Percentiles rank a stretch among this genome's conserved stretches.
phyloP scores from a whole-genome alignment of 2,113 vertebrate species.

The Scomber scombrus region DNA sequence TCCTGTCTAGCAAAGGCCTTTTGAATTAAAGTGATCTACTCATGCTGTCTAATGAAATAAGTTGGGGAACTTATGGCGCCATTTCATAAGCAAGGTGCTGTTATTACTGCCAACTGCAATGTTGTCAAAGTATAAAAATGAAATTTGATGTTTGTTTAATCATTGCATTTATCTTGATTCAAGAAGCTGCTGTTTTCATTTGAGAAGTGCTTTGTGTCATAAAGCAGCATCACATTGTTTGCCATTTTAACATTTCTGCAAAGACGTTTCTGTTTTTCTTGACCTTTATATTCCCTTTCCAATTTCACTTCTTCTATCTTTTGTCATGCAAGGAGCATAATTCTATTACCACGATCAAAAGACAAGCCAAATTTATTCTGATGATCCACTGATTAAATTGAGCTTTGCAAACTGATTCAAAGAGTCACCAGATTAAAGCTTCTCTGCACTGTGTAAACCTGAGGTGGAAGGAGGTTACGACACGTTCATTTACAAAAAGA shows the following conservation, averaged over 20 bases:
- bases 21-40: neutral
- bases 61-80: neutral
- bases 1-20: neutral
- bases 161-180: neutral
- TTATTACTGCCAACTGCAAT: neutral
- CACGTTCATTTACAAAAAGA: slow-evolving; percentile 17
- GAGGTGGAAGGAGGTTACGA: slow-evolving; percentile 12
- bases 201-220: neutral
- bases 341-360: slow-evolving; percentile 53
- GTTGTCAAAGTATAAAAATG: neutral
- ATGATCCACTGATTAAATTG: slow-evolving; percentile 49
- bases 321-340: slow-evolving; percentile 19
- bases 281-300: slow-evolving; percentile 49
- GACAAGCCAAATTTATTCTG: slow-evolving; percentile 46
- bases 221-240: slow-evolving; percentile 3
- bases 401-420: slow-evolving; percentile 51
- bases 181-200: slow-evolving; percentile 9
- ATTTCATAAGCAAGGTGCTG: neutral
- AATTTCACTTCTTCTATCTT: slow-evolving; percentile 33
- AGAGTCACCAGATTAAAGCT: slow-evolving; percentile 47
- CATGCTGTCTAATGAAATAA: neutral
- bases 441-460: slow-evolving; percentile 20
- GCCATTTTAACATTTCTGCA: slow-evolving; percentile 19
- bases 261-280: slow-evolving; percentile 28
- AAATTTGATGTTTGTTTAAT: neutral